Evolutionary conservation across 2,113 vertebrate genomes (phyloP), one percentile per base, ranked within the genome.

Genomic region (Leptosomus discolor): DNA sequence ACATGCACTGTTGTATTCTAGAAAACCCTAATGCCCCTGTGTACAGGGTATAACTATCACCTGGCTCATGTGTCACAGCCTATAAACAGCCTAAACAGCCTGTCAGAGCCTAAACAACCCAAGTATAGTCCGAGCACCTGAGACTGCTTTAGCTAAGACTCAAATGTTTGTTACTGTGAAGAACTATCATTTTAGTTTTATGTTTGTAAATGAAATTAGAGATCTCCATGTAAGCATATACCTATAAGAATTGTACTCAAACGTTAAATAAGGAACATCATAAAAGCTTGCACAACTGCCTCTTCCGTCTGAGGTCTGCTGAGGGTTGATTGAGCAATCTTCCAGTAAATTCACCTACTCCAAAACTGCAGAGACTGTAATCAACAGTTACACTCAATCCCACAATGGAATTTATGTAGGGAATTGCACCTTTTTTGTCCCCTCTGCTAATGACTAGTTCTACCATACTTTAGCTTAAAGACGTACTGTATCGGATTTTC

Each of bases 121-220:
- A 73, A 78, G 23, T 37, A 36, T 2, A 51, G 29, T 41, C 22
- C 0, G 0, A 94, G 22, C 24, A 69, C n/a, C 23, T 43, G 18
- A 37, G 91, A 45, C n/a, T 22, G 14, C 45, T 51, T 95, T 51
- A 85, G 70, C 57, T 50, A 86, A 73, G 43, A 71, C 29, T 63
- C 26, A 36, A 64, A 34, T 34, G 30, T 58, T 89, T 67, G 19
- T 30, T 88, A 48, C 12, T 68, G 54, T 69, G 53, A 88, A 70
- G 48, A 83, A 24, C 45, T 29, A 64, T 8, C 0, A 63, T 75
- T 95, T 79, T 46, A 76, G 21, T 75, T 93, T 90, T 41, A 6
- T 29, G 43, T 20, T 6, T 41, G 21, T 73, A 73, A 76, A 68
- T n/a, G 5, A 54, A 76, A 75, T 21, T 15, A 43, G 24, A 56